Conservation (phyloP, 1,140 invertebrate genomes). For the Lasaia peninsularis region DNA sequence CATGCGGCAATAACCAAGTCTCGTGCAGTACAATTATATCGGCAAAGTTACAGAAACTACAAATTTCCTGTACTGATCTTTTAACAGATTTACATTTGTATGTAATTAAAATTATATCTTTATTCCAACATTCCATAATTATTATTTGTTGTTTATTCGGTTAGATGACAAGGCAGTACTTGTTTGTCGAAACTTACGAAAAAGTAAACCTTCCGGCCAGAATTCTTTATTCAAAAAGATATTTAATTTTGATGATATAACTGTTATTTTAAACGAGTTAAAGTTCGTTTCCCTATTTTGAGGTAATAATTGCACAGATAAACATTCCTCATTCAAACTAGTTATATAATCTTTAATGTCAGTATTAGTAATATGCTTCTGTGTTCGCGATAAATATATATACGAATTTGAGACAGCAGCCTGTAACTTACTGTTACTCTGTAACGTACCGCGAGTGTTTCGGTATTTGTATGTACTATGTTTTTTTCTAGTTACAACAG, state of each 20-base stretch:
- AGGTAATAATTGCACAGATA: not conserved
- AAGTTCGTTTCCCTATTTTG: not conserved
- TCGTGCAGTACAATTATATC: conserved; percentile 11
- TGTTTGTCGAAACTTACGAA: not conserved
- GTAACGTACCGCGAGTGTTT: not conserved
- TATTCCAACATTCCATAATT: not conserved
- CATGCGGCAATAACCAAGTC: conserved; percentile 14
- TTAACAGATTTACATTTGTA: conserved; percentile 16
- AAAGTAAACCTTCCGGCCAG: conserved; percentile 5
- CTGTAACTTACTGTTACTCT: not conserved
- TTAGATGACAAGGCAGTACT: not conserved
- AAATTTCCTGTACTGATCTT: not conserved
- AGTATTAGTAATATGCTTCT: not conserved
- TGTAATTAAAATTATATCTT: not conserved
- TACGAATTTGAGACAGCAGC: not conserved
- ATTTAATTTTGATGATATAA: not conserved
- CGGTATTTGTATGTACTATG: not conserved
- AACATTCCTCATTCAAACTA: not conserved
- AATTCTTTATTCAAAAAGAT: not conserved
- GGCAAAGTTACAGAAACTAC: not conserved
- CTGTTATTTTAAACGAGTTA: conserved; percentile 4
- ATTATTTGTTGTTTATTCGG: not conserved
- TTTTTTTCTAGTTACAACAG: not conserved
- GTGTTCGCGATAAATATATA: conserved; percentile 1
- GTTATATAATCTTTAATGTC: not conserved